These are phyloP conservation scores for Paramormyrops kingsleyae DNA, from an alignment of 2,113 vertebrate genomes.

Conservation along the genomic window DNA sequence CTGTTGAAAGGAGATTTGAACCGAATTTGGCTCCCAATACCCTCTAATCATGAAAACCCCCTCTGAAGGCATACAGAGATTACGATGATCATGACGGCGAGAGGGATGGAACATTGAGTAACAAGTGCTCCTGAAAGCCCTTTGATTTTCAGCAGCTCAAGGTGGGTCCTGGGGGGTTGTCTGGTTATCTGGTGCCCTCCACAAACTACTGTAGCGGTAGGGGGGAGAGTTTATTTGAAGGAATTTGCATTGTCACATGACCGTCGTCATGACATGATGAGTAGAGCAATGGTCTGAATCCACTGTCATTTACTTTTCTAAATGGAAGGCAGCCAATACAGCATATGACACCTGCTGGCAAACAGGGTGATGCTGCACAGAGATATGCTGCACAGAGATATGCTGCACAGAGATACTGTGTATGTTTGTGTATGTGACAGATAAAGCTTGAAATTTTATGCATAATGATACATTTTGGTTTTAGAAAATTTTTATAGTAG, in stretches of 20 bases:
- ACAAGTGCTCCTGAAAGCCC: constrained; percentile 15
- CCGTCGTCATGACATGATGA: neutral
- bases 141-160: constrained; percentile 24
- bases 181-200: constrained; percentile 15
- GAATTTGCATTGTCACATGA: constrained; percentile 1
- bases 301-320: neutral
- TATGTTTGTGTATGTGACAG: neutral
- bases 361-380: neutral
- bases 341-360: neutral
- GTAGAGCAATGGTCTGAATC: neutral
- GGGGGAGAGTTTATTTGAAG: neutral
- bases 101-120: constrained; percentile 9
- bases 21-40: constrained; percentile 6
- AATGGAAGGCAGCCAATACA: neutral
- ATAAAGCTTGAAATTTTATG: neutral
- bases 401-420: neutral
- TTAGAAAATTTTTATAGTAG: neutral
- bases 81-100: constrained; percentile 1
- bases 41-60: constrained; percentile 20
- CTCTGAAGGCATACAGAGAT: constrained; percentile 17
- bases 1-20: constrained; percentile 12
- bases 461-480: neutral
- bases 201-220: neutral
- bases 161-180: constrained; percentile 7
- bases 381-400: neutral